Evolutionary conservation across 2,888 invertebrate species (phyloP), one percentile per base, ranked within the genome.

Genomic region (Oscheius sp.): DNA sequence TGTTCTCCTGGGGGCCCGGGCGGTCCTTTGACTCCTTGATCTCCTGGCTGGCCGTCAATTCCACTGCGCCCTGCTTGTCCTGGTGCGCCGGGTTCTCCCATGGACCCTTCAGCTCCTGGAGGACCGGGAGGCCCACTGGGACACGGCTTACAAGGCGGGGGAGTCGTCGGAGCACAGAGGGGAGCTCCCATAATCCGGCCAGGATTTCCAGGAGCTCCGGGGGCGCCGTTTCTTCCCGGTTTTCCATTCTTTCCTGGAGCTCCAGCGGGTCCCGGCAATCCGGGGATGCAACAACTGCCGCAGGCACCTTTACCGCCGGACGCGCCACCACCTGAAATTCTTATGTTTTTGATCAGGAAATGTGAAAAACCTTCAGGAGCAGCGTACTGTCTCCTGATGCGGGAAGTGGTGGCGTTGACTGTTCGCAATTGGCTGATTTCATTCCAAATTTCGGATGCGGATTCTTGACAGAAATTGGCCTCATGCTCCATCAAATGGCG

Each of bases 41-140:
- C 73, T 7, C 69, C 73, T 2, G 73, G 69, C 27, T 56, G 56
- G 12, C 64, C 64, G 23, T 64, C 64, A 5, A 18, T 12, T 35
- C 79, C 85, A n/a, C 64, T 71, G 18, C 73, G 52, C 49, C 80
- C 79, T 7, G 77, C 59, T 25, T 71, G 69, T 58, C 78, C 78
- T 16, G 77, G 75, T 23, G 75, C 49, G 71, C 84, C 82, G 53
- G 74, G 68, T n/a, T 76, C 76, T 74, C 84, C 84, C 1, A 79
- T 78, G 13, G 81, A 71, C 69, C 82, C 83, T 12, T 78, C 76
- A 2, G 73, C 71, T 64, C 84, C 84, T 18, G 80, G 77, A 9
- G 82, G 81, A 43, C 85, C 85, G 7, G 83, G 75, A n/a, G 84
- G 79, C 59, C 80, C 84, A 16, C 73, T 69, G n/a, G 82, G 80